Percentiles rank a stretch among this genome's conserved stretches.
Evolutionary conservation across 2,888 invertebrate species (phyloP).

Genomic region (Anticlea derivata): DNA sequence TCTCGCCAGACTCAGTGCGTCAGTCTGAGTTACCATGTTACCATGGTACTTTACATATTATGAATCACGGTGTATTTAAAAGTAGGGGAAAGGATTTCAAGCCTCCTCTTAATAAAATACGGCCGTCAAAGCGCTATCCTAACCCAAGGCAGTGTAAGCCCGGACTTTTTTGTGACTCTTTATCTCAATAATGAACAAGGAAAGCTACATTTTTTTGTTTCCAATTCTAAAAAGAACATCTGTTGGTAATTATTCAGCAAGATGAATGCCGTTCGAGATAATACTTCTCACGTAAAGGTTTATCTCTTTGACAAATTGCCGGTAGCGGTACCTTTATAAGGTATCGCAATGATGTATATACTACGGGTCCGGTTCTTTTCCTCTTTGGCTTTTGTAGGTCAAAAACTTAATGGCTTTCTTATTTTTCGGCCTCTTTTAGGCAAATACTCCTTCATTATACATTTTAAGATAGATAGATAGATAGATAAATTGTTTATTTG

Average conservation of each 20-base stretch:
- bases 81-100: too few species aligned
- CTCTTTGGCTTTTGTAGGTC: slow-evolving; percentile 14
- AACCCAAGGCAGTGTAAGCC: too few species aligned
- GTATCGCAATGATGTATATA: slow-evolving; percentile 56
- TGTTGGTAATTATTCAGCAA: slow-evolving; percentile 70
- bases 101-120: too few species aligned
- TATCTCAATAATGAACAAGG: slow-evolving; percentile 22
- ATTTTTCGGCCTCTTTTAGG: neutral
- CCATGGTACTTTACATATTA: too few species aligned
- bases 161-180: slow-evolving; percentile 4
- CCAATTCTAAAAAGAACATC: slow-evolving; percentile 49
- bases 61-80: too few species aligned
- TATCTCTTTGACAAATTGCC: slow-evolving; percentile 78
- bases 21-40: too few species aligned
- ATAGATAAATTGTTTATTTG: too few species aligned
- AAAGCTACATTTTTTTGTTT: slow-evolving; percentile 46
- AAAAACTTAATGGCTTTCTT: neutral
- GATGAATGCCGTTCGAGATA: slow-evolving; percentile 73
- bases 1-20: too few species aligned
- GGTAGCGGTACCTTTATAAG: slow-evolving; percentile 54
- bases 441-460: too few species aligned
- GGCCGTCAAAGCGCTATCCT: too few species aligned
- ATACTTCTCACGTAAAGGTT: slow-evolving; percentile 71
- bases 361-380: slow-evolving; percentile 22
- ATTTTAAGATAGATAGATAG: too few species aligned